Evolutionary conservation across 2,888 invertebrate species (phyloP), one percentile per base, ranked within the genome.

Genomic region (Mythimna vitellina): DNA sequence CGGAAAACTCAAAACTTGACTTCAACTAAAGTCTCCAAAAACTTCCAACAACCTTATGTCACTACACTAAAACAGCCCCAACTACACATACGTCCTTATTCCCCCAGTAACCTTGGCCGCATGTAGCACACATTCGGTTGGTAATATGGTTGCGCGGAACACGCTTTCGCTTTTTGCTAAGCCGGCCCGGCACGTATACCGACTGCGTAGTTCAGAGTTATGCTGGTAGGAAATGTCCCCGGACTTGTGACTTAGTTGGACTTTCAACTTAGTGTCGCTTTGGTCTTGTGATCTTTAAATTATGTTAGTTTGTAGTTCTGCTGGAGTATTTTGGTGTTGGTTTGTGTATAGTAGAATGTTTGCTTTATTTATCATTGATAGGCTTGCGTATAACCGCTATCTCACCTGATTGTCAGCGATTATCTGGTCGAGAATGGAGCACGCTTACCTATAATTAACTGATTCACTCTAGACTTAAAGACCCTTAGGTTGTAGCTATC

Each of bases 81-180:
- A 54, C 46, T 17, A 9, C 49, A 67, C 46, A 71, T 62, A 68
- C 70, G 62, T 65, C 62, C 49, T 60, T 65, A 67, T 68, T 73
- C 54, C 46, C 12, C 5, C 49, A 14, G 64, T 65, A 78, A 72
- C 75, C 81, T 81, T 81, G 81, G 81, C 75, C 70, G 70, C 73
- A 67, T 84, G 68, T 85, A 71, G 65, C 82, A 57, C 70, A 73
- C 77, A 80, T 72, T 79, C 66, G 68, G 76, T 76, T 82, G 81
- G 88, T 92, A 93, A 92, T 88, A 87, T 79, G 86, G 88, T 91
- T 90, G 87, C 81, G 80, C 70, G 79, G 83, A 86, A 93, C 93
- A 93, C 78, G 93, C 82, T 92, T 93, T 92, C 87, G 88, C 93
- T 93, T 91, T 93, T 90, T 89, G 84, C 88, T 86, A 88, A 89